A percentile compares a stretch with the other conserved stretches of the same genome.
These are phyloP conservation scores for Drosophila neocordata DNA, from an alignment of 1,140 invertebrate species.

Conservation along the genomic window DNA sequence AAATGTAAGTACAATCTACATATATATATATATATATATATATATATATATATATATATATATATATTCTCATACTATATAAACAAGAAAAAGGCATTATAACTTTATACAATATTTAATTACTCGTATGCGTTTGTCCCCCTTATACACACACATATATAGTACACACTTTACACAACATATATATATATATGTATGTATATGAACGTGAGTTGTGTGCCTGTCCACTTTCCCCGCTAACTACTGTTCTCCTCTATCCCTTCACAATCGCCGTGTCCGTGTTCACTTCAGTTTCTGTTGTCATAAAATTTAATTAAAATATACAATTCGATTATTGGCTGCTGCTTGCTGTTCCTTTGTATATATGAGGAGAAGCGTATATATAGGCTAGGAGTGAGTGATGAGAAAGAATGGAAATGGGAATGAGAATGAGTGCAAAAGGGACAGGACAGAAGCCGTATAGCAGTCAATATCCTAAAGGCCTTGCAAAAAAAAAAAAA, in stretches of 20 bases:
- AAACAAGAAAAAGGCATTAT: slow-evolving; percentile 13
- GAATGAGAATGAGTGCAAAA: no score
- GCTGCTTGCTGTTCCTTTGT: slow-evolving; percentile 2
- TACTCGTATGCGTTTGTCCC: slow-evolving; percentile 25
- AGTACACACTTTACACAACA: no score
- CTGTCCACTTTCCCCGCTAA: no score
- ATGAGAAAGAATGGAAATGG: not conserved
- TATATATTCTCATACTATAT: not conserved
- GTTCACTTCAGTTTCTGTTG: slow-evolving; percentile 21
- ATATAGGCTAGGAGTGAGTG: not conserved
- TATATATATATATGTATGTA: no score
- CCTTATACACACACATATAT: not conserved
- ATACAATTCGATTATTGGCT: slow-evolving; percentile 46
- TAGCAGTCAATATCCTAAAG: not conserved
- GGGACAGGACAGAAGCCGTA: not conserved
- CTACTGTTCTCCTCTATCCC: no score
- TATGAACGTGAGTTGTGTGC: no score
- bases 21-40: slow-evolving; percentile 82
- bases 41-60: slow-evolving; percentile 25
- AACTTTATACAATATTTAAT: slow-evolving; percentile 43
- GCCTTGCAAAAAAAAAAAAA: not conserved
- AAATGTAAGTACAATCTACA: slow-evolving; percentile 88
- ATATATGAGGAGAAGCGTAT: not conserved
- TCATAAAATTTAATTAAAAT: slow-evolving; percentile 70
- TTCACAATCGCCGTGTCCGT: no score